These are phyloP conservation scores for Gasterosteus aculeatus DNA, from an alignment of 2,113 vertebrate genomes.

Conservation along the genomic window DNA sequence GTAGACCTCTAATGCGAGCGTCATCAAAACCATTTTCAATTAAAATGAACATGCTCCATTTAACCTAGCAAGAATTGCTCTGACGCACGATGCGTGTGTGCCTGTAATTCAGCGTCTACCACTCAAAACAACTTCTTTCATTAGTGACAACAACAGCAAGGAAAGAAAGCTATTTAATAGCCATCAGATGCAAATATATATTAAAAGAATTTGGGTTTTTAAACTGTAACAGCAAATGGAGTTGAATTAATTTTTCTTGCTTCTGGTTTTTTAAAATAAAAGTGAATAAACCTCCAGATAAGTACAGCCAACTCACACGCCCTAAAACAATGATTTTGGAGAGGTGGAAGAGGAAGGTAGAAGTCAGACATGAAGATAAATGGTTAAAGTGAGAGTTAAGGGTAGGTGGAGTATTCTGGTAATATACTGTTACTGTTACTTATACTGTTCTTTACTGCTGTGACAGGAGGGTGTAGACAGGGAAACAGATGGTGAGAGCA, in stretches of 20 bases:
- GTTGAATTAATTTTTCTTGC: background rate
- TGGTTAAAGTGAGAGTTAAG: no score
- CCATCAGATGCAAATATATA: background rate
- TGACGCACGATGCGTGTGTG: slow-evolving; percentile 39
- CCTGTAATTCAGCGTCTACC: background rate
- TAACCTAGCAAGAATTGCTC: slow-evolving; percentile 20
- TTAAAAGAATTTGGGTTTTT: background rate
- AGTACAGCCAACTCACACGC: background rate
- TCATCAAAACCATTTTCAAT: slow-evolving; percentile 63
- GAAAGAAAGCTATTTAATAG: background rate
- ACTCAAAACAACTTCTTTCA: background rate
- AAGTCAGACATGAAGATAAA: no score
- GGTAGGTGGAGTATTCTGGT: no score
- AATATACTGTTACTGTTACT: no score
- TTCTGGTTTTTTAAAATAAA: background rate
- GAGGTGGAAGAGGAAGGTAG: no score
- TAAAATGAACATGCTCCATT: slow-evolving; percentile 75
- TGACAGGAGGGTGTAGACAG: background rate
- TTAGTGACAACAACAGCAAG: background rate
- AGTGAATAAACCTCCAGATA: background rate
- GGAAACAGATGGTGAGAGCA: background rate
- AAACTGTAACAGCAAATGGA: background rate
- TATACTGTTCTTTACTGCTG: background rate
- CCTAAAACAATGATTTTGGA: no score
- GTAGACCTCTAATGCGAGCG: slow-evolving; percentile 7